These are phyloP conservation scores for Ploceus nigricollis DNA, from an alignment of 2,113 vertebrate species.

Conservation along the genomic window DNA sequence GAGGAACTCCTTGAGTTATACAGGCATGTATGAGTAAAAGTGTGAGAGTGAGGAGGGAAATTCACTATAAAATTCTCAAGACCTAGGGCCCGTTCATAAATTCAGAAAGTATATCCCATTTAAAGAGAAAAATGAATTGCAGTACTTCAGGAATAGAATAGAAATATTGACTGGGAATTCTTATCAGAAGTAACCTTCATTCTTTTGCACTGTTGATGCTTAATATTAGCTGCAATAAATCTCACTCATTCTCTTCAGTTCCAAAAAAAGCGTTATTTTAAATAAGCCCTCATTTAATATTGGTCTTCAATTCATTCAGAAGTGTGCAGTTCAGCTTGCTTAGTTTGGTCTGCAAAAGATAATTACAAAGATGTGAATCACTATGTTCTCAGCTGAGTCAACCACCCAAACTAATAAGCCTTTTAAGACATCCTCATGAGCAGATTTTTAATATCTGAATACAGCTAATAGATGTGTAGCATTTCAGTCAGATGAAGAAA, in stretches of 20 bases:
- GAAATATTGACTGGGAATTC: not conserved
- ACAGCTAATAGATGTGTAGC: not conserved
- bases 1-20: not conserved
- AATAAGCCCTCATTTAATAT: not conserved
- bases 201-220: not conserved
- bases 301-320: not conserved
- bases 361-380: not conserved
- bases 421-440: not conserved
- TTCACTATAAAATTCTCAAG: not conserved
- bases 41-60: not conserved
- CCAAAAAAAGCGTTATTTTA: not conserved
- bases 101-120: not conserved
- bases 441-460: not conserved
- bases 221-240: not conserved
- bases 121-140: not conserved
- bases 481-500: not conserved
- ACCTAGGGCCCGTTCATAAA: not conserved
- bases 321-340: not conserved
- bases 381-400: not conserved
- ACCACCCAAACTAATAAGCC: not conserved
- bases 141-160: not conserved
- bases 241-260: not conserved
- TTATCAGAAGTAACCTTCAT: not conserved
- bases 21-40: not conserved
- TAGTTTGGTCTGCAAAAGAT: not conserved